Percentiles rank a stretch among this genome's conserved stretches.
These are phyloP conservation scores for Steinernema scapterisci DNA, from an alignment of 2,888 invertebrate species.

Conservation along the genomic window DNA sequence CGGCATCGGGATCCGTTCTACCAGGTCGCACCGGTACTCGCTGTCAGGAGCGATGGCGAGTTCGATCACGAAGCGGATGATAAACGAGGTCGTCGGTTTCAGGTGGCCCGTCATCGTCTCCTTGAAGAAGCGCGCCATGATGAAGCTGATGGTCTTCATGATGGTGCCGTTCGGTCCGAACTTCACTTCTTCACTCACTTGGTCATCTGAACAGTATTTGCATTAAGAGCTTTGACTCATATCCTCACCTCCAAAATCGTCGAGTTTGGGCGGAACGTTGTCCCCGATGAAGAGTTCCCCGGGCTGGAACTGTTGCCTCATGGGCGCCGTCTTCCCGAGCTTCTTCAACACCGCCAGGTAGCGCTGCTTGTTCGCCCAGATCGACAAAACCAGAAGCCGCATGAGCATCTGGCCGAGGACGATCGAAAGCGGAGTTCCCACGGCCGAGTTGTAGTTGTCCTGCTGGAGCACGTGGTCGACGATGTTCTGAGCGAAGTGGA, in stretches of 20 bases:
- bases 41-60: background rate
- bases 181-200: background rate
- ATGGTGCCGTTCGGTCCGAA: slow-evolving; percentile 8
- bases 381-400: slow-evolving; percentile 40
- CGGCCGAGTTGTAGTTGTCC: slow-evolving; percentile 30
- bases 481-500: slow-evolving; percentile 37
- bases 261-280: background rate
- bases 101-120: slow-evolving; percentile 24
- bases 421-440: slow-evolving; percentile 40
- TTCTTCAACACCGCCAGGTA: slow-evolving; percentile 13
- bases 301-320: background rate
- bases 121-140: slow-evolving; percentile 25
- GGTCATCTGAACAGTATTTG: background rate
- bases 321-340: background rate
- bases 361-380: slow-evolving; percentile 47
- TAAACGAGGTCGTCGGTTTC: slow-evolving; percentile 32
- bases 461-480: slow-evolving; percentile 33
- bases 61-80: slow-evolving; percentile 30
- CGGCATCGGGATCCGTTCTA: background rate
- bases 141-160: slow-evolving; percentile 11
- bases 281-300: background rate
- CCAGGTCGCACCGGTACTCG: background rate
- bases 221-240: background rate
- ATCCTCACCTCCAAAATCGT: background rate
- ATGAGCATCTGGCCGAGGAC: slow-evolving; percentile 50